These are phyloP conservation scores for Ceratoteleas bidentatus DNA, from an alignment of 1,140 invertebrate genomes.

Conservation along the genomic window DNA sequence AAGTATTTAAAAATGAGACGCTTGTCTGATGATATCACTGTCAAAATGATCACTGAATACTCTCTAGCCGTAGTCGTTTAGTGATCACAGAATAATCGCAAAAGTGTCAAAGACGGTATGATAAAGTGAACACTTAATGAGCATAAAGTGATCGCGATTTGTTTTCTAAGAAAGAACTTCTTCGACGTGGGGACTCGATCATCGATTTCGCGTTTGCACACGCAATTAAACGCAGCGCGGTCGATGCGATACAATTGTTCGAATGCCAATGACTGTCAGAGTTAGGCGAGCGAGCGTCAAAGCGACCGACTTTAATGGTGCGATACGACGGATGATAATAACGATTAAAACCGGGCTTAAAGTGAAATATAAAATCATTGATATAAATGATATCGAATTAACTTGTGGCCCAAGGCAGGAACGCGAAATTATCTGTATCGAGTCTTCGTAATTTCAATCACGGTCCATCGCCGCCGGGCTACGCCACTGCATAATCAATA, in stretches of 20 bases:
- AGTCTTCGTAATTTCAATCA: slow-evolving; percentile 64
- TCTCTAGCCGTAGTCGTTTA: no score
- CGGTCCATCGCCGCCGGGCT: slow-evolving; percentile 48
- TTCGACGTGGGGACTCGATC: no score
- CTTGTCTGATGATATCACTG: no score
- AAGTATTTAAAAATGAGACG: no score
- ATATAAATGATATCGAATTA: slow-evolving; percentile 70
- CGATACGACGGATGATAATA: slow-evolving; percentile 56
- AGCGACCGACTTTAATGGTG: slow-evolving; percentile 54
- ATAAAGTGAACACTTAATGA: no score
- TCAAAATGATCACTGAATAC: no score
- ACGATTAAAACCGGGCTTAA: slow-evolving; percentile 53
- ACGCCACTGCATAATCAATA: slow-evolving; percentile 59
- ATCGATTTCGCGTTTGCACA: not conserved
- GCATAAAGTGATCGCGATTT: no score
- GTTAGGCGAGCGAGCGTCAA: slow-evolving; percentile 33
- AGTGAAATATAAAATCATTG: slow-evolving; percentile 64
- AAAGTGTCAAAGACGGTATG: no score
- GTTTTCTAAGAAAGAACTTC: no score
- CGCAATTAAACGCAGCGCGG: slow-evolving; percentile 21
- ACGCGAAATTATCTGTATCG: slow-evolving; percentile 67
- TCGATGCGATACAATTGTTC: slow-evolving; percentile 41
- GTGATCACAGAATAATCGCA: no score
- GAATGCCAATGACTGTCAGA: slow-evolving; percentile 46
- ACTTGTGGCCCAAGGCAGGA: slow-evolving; percentile 65